phyloP scores from a whole-genome alignment of 2,797 vertebrate genomes.

The Cetoscarus ocellatus region DNA sequence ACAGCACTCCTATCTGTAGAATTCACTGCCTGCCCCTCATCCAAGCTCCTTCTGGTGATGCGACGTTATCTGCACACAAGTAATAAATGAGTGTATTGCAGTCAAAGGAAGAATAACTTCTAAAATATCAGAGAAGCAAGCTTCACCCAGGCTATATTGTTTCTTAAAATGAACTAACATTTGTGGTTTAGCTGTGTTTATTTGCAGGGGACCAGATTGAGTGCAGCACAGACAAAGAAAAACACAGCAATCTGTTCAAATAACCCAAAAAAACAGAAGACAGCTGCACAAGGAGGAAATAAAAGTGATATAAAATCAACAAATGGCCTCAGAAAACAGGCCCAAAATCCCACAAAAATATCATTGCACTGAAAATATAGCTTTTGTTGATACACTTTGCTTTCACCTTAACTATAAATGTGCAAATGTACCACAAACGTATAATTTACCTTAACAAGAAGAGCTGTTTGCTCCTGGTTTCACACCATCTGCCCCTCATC shows the following conservation, averaged over 20 bases:
- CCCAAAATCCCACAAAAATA: neutral
- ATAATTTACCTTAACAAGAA: constrained; percentile 1
- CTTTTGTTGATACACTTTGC: neutral
- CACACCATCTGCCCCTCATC: neutral
- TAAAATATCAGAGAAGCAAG: neutral
- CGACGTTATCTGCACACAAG: no score
- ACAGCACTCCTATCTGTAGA: no score
- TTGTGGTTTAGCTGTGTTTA: neutral
- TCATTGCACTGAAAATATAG: neutral
- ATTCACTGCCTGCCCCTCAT: no score
- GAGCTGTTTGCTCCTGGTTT: neutral
- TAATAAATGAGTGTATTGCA: no score
- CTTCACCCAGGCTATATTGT: no score
- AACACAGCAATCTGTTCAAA: neutral
- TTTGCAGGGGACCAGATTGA: neutral
- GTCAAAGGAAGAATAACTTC: no score
- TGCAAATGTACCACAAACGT: neutral
- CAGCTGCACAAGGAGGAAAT: neutral
- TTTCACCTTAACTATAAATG: neutral
- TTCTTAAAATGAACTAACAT: neutral
- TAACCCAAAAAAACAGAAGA: neutral
- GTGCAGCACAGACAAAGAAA: neutral
- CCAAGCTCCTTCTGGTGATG: no score
- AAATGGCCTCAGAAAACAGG: neutral
- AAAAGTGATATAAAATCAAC: neutral